These are phyloP conservation scores for Rhinoderma darwinii DNA, from an alignment of 2,113 vertebrate species.

Conservation along the genomic window DNA sequence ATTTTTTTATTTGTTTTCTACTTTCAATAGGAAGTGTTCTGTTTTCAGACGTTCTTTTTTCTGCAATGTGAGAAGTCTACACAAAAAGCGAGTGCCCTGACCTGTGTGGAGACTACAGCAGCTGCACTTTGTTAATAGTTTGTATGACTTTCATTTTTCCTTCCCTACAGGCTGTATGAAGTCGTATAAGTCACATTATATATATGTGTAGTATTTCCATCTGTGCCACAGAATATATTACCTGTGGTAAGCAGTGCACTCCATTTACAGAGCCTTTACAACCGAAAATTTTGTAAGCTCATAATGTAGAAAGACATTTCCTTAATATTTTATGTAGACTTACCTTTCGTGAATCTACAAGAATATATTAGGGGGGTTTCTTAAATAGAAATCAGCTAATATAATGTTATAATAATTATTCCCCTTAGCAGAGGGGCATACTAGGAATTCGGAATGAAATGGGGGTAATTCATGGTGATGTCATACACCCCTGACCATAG, in stretches of 20 bases:
- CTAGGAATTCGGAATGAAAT: too few species aligned
- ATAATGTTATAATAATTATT: too few species aligned
- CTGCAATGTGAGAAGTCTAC: neutral
- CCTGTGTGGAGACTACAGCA: neutral
- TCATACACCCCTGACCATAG: too few species aligned
- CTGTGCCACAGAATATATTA: conserved; percentile 3
- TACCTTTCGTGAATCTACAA: too few species aligned
- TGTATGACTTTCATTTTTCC: neutral
- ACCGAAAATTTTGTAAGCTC: too few species aligned
- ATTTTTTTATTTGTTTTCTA: too few species aligned
- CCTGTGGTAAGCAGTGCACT: neutral
- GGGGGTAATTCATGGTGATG: too few species aligned
- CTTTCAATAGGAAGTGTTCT: neutral
- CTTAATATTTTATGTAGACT: too few species aligned
- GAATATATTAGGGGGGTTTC: too few species aligned
- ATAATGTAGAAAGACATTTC: too few species aligned
- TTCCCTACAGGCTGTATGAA: neutral
- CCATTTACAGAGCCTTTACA: neutral
- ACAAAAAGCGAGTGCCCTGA: neutral
- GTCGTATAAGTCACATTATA: neutral
- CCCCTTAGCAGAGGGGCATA: too few species aligned
- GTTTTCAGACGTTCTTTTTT: neutral
- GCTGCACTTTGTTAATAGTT: neutral
- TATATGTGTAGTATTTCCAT: neutral
- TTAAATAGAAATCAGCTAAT: too few species aligned